Base-by-base conservation (phyloP, 2,113 vertebrate species). In the Mobula hypostoma region DNA sequence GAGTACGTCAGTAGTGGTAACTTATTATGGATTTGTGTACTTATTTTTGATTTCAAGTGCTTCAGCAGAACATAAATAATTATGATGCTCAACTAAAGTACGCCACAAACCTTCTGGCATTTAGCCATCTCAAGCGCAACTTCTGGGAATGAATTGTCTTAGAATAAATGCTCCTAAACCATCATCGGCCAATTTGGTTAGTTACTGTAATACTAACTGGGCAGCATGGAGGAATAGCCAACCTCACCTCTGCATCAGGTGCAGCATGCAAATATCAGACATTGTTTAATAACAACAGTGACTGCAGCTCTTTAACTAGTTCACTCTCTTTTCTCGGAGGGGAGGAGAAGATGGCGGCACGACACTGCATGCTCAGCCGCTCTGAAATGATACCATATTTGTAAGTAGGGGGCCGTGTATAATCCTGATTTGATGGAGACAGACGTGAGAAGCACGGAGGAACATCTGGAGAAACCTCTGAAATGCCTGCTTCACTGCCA, bases 11-110 rank as follows among this genome's bases (percentile, higher is more conserved):
- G 83, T 27, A 12, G 12, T 63, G 27, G 48, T 87, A 1, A 63
- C 58, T 11, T 87, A 87, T n/a, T 87, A 58, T 87, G 29, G 58
- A 87, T 14, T 29, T 8, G 63, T n/a, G 58, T n/a, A 61, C n/a
- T 87, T 87, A 61, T 63, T 87, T 87, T 61, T 63, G 24, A 63
- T 87, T 87, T 87, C 27, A 87, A 87, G 63, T 87, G 56, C 24
- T 63, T 87, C 83, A 87, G 27, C 14, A 12, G 24, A 87, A 87
- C 27, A 87, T 87, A 63, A 61, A n/a, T 63, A 87, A 87, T 27
- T 2, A 19, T 63, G 83, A 61, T 48, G 15, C 36, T 63, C 58
- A 87, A 63, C 58, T 27, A 5, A 87, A 87, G 5, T 87, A 27
- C 2, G 15, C 56, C 12, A 12, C 48, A 14, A 29, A 63, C 56